Evolutionary conservation across 2,888 invertebrate species (phyloP), one percentile per base, ranked within the genome.

Genomic region (Pollenia amentaria): DNA sequence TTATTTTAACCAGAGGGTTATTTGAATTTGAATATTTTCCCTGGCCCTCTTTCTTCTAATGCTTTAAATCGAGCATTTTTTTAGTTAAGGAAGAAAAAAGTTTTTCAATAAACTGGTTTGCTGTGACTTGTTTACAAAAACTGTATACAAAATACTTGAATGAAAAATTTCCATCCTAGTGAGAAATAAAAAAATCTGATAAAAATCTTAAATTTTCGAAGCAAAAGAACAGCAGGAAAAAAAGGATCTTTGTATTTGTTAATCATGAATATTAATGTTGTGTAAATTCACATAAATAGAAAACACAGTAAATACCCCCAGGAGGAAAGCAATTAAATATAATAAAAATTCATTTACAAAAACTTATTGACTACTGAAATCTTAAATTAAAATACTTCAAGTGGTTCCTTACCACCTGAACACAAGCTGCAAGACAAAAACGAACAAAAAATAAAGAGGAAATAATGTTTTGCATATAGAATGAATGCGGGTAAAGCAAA

Each of bases 61-160:
- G 1, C 40, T 21, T 16, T 40, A 21, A 44, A 14, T 11, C 10
- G 29, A 29, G 62, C 11, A 16, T 16, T 55, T 21, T 57, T 18
- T 14, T 70, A 29, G 46, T 81, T 65, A 29, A 6, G 29, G n/a
- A 14, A 16, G 21, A 78, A 51, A 85, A 84, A 87, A 84, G 60
- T 84, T 87, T 87, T 87, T 87, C 79, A 87, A 84, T 84, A 86
- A 84, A 87, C 80, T 80, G 76, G 46, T 69, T 62, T 87, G 79
- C 76, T 73, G 76, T 80, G 62, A 42, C 55, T 48, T 83, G 83
- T 77, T 72, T 76, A 73, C 70, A 72, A 73, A 55, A 40, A 57
- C 3, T 21, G 18, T 12, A 75, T 16, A 73, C 21, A 79, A 57
- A 72, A 72, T 57, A 65, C 7, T 12, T n/a, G 12, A 62, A 75